phyloP scores from a whole-genome alignment of 2,888 invertebrate genomes.

The Druceiella hillmani region DNA sequence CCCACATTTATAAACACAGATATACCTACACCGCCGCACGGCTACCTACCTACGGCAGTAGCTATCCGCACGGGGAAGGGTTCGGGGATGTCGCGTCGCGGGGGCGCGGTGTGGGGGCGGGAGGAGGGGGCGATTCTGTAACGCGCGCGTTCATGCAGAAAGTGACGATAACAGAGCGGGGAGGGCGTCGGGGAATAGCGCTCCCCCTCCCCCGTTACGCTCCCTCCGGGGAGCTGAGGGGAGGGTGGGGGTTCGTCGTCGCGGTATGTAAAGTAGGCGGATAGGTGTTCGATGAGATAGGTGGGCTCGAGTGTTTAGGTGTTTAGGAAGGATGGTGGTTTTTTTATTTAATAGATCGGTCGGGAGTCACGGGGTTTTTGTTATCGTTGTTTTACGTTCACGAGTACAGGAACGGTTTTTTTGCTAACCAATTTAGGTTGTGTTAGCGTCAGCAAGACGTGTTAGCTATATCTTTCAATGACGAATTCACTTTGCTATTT shows the following conservation, averaged over 20 bases:
- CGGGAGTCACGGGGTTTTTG: no score
- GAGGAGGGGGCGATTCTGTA: constrained; percentile 32
- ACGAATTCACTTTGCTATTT: no score
- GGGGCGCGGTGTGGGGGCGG: constrained; percentile 16
- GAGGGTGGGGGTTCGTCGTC: constrained; percentile 2
- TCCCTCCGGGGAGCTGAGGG: constrained; percentile 21
- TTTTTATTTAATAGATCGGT: no score
- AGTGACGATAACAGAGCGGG: constrained; percentile 43
- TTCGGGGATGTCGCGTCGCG: constrained; percentile 15
- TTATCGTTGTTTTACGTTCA: no score
- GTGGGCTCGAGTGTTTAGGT: constrained; percentile 4
- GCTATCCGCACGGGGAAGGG: constrained; percentile 14
- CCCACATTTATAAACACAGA: no score
- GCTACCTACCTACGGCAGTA: constrained; percentile 13
- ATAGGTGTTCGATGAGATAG: no score
- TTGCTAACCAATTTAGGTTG: no score
- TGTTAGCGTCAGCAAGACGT: no score
- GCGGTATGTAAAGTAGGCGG: no score
- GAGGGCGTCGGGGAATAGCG: constrained; percentile 11
- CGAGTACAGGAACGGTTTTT: no score
- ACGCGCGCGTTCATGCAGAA: constrained; percentile 52
- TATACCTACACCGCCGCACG: constrained; percentile 6
- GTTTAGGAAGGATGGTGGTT: no score
- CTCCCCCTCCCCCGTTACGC: constrained; percentile 14
- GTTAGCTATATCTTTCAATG: no score